These are phyloP conservation scores for Xenopus petersii DNA, from an alignment of 2,797 vertebrate species.

Conservation along the genomic window DNA sequence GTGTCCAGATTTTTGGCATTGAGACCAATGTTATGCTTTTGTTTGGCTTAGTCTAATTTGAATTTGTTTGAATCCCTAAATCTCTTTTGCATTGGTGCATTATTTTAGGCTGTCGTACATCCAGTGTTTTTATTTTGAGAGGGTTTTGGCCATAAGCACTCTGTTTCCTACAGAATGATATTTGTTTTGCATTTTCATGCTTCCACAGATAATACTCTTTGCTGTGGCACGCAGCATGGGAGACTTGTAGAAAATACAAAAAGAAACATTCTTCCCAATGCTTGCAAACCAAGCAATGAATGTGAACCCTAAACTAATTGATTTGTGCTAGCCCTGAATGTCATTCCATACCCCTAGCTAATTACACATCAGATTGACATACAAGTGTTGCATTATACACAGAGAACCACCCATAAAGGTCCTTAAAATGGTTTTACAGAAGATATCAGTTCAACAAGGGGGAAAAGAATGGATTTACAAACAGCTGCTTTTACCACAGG, in stretches of 20 bases:
- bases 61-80: conserved; percentile 31
- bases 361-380: conserved; percentile 45
- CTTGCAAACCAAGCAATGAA: conserved; percentile 16
- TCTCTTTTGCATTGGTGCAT: conserved; percentile 35
- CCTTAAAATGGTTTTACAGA: conserved; percentile 20
- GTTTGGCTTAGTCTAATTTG: conserved; percentile 43
- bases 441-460: conserved; percentile 10
- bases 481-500: conserved; percentile 27
- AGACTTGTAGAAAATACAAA: conserved; percentile 23
- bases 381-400: conserved; percentile 33
- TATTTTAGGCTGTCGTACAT: conserved; percentile 37
- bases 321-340: conserved; percentile 37
- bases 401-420: conserved; percentile 36
- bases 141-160: conserved; percentile 32
- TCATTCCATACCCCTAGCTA: conserved; percentile 46
- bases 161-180: conserved; percentile 40
- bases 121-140: conserved; percentile 46
- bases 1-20: background rate
- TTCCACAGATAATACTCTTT: conserved; percentile 43
- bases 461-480: conserved; percentile 8
- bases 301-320: conserved; percentile 28
- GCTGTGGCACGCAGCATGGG: conserved; percentile 39
- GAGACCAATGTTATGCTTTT: conserved; percentile 17
- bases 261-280: conserved; percentile 31
- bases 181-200: conserved; percentile 49